Evolutionary conservation across 2,113 vertebrate species (phyloP), one percentile per base, ranked within the genome.

Genomic region (Seriola quinqueradiata): DNA sequence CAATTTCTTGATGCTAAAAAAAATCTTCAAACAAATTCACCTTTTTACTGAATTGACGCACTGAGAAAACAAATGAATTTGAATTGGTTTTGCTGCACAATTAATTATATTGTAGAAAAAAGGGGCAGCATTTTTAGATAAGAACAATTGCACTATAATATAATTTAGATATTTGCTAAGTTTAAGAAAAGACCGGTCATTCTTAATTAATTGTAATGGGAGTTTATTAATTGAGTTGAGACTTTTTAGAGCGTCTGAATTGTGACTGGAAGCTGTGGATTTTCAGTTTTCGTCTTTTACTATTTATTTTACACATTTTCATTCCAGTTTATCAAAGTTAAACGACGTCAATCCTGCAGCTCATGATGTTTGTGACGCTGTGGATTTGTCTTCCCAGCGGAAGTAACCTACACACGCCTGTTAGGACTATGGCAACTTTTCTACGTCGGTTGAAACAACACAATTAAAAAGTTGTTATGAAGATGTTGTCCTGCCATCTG

Each of bases 401-500:
- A 21, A 64, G 57, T 34, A 61, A 42, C 10, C 67, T 25, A 28
- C 76, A 75, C 36, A 17, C 48, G 59, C 54, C 34, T 12, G 21
- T 55, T 17, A 23, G 61, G 63, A 38, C 54, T 48, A 2, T 36
- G 23, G 13, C 36, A 65, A 82, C 57, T 36, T 70, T n/a, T 19
- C 38, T 44, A 2, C 42, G 13, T 63, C 63, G 4, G 19, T 59
- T 44, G 21, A 61, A 87, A 83, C 44, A 84, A 81, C 50, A 66
- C 23, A 66, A 76, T 75, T 75, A 61, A 58, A 16, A 81, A 75
- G 21, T 36, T 28, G 38, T 68, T 68, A 73, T 63, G 40, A 44
- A 77, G 76, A 46, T 59, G 73, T 60, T 73, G 68, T 80, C 23
- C 59, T 67, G 13, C 54, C 63, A 59, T 81, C 55, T 81, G 77